phyloP scores from a whole-genome alignment of 2,113 vertebrate genomes.

The Cyphomyrus plagiostoma region DNA sequence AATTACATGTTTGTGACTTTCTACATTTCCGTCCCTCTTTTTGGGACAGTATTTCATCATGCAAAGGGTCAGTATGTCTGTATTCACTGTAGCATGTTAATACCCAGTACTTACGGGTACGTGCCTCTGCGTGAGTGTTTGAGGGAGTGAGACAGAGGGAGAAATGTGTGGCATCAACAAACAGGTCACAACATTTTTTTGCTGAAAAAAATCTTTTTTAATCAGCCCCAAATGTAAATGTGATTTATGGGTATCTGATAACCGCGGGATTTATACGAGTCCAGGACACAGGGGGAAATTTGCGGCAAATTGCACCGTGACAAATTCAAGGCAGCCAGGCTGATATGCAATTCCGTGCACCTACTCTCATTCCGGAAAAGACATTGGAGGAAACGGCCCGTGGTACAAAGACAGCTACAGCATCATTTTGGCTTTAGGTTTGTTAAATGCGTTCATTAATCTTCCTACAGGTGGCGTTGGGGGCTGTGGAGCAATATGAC shows the following conservation, averaged over 20 bases:
- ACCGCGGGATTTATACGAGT: background rate
- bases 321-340: background rate
- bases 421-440: slow-evolving; percentile 17
- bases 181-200: background rate
- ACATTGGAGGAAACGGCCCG: background rate
- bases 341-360: slow-evolving; percentile 3
- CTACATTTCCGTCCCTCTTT: background rate
- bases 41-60: background rate
- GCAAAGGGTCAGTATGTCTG: background rate
- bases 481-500: background rate
- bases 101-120: background rate
- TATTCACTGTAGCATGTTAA: background rate
- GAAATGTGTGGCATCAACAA: background rate
- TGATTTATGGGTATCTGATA: slow-evolving; percentile 5
- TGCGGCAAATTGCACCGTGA: background rate
- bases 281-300: background rate
- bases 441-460: slow-evolving; percentile 16
- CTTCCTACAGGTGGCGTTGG: background rate
- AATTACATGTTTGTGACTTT: background rate
- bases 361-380: background rate
- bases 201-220: background rate
- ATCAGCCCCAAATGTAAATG: slow-evolving; percentile 11
- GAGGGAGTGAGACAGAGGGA: background rate
- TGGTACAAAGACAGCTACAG: background rate
- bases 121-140: background rate